Base-by-base conservation (phyloP, 2,888 invertebrate genomes). In the Himalopsyche tibetana region DNA sequence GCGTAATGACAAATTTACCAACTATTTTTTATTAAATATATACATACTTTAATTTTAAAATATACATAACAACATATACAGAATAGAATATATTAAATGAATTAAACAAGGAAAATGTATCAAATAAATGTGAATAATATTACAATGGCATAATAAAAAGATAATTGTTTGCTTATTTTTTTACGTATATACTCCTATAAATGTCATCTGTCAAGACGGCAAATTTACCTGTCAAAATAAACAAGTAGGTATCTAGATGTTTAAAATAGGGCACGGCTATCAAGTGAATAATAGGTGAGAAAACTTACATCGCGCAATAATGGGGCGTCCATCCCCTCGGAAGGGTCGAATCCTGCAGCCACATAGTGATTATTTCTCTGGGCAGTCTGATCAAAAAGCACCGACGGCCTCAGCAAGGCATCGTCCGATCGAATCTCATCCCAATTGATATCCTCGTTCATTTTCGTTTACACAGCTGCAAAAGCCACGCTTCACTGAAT, bases 251-350 rank as follows among this genome's bases (percentile, higher is more conserved):
- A 51, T 51, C 12, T 51, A 51, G 51, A 51, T 51, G 51, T 51
- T 51, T 51, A 15, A 51, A 51, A 51, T 51, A 4, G 51, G 12
- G 15, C 51, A 51, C 51, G 51, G 51, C 51, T 51, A 51, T 51
- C 45, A 51, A 51, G 12, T 51, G 19, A 79, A 55, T 38, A 36
- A 84, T 74, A 80, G 12, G 80, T 5, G 19, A 51, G 84, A 86
- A 42, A 85, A 90, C 90, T 90, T 90, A 91, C 91, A 89, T 91
- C 91, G 84, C 91, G 90, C 80, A 92, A 88, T 45, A 92, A 89
- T 0, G 92, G 92, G 45, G 91, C 90, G 89, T 92, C 92, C 89
- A 89, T 86, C 45, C 88, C 89, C 84, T 89, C 88, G 9, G 85
- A 69, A 51, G 88, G 83, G 38, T 89, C 88, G 51, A 85, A 85